Evolutionary conservation across 2,797 vertebrate species (phyloP).

Genomic region (Alfaro cultratus): DNA sequence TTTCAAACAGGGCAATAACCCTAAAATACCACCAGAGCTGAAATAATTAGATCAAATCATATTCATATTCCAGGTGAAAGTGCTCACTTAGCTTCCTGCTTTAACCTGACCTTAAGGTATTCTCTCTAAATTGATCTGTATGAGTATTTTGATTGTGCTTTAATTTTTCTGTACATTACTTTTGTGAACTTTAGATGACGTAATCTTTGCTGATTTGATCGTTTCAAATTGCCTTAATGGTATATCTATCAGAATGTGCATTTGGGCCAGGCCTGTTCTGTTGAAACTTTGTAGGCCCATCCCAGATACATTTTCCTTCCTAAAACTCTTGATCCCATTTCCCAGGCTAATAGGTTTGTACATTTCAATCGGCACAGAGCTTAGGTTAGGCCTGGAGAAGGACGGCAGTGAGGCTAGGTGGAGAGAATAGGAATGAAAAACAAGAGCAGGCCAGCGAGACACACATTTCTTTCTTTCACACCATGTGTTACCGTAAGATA

Average conservation of each 20-base stretch:
- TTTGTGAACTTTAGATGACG: neutral
- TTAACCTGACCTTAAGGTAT: neutral
- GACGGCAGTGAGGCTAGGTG: conserved; percentile 33
- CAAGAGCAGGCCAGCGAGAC: conserved; percentile 70
- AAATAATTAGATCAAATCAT: neutral
- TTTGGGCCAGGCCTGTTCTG: conserved; percentile 7
- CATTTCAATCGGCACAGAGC: conserved; percentile 69
- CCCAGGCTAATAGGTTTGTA: conserved; percentile 72
- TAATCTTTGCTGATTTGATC: conserved; percentile 9
- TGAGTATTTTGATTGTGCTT: neutral
- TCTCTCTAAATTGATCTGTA: neutral
- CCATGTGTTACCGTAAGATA: conserved; percentile 77
- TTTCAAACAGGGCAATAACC: neutral
- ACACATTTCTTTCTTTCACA: conserved; percentile 77
- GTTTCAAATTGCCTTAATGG: conserved; percentile 36
- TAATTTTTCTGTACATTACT: neutral
- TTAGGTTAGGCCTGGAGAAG: conserved; percentile 52
- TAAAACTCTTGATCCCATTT: conserved; percentile 69
- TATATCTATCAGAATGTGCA: conserved; percentile 33
- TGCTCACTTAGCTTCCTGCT: neutral
- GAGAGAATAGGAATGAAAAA: conserved; percentile 69
- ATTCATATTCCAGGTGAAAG: neutral
- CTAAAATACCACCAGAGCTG: neutral
- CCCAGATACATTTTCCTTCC: conserved; percentile 52
- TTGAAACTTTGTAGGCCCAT: conserved; percentile 35